phyloP scores from a whole-genome alignment of 2,888 invertebrate genomes.

The Argyresthia albistria region DNA sequence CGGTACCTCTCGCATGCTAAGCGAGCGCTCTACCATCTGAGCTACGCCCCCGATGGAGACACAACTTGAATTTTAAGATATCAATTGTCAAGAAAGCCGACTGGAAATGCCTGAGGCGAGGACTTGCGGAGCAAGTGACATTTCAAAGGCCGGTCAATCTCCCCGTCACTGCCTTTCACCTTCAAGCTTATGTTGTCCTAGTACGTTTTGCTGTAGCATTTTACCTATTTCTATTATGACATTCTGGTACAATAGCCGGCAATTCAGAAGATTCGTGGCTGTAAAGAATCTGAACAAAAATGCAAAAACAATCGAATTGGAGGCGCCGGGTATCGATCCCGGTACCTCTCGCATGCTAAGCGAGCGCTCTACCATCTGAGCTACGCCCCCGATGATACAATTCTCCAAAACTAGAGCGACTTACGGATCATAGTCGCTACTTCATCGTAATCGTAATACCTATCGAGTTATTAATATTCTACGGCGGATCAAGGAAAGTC shows the following conservation, averaged over 20 bases:
- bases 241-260: too few relatives aligned
- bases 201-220: too few relatives aligned
- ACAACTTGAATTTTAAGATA: conserved; percentile 1
- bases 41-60: conserved; percentile 54
- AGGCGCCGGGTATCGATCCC: conserved; percentile 73
- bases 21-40: conserved; percentile 74
- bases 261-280: too few relatives aligned
- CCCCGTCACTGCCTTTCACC: neutral
- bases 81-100: neutral
- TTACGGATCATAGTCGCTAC: too few relatives aligned
- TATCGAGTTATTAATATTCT: too few relatives aligned
- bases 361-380: conserved; percentile 37
- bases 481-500: too few relatives aligned
- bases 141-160: neutral
- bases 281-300: neutral
- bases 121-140: neutral
- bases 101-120: neutral
- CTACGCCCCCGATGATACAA: conserved; percentile 5
- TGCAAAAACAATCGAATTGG: conserved; percentile 22
- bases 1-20: conserved; percentile 37
- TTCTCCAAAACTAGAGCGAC: neutral
- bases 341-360: conserved; percentile 70
- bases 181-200: neutral
- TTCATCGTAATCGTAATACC: too few relatives aligned
- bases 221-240: too few relatives aligned